Evolutionary conservation across 2,113 vertebrate genomes (phyloP), one percentile per base, ranked within the genome.

Genomic region (Nothobranchius kuhntae): DNA sequence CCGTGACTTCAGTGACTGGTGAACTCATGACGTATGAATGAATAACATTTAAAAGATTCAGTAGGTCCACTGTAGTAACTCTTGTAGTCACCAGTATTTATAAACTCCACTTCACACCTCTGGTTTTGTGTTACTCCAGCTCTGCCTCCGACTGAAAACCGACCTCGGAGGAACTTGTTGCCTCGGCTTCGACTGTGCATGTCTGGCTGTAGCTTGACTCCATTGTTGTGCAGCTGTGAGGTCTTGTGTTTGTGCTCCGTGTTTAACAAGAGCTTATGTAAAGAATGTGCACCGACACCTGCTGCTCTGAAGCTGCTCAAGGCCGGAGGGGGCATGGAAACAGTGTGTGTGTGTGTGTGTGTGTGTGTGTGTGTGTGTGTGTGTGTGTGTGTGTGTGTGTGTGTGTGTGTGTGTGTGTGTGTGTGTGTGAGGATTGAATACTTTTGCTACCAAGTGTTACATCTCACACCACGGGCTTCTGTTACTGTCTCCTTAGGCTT

Each of bases 261-360:
- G 82, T 90, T 87, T 88, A 83, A 87, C 86, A 83, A 78, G 77
- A 78, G 86, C 85, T 86, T 76, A 84, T 82, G 65, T 81, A 65
- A 83, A 80, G 81, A 89, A 82, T 87, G 86, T 68, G 71, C 26
- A 44, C 69, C 77, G 79, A 64, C 82, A 82, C 87, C 87, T 88
- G 83, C 85, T 81, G 73, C 54, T 8, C 42, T 54, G 68, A 77
- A 61, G 65, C 77, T 35, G 13, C 14, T 47, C 57, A 30, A 59
- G 70, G 78, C 78, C 78, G 68, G 42, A 52, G 82, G 15, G 47
- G 15, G 47, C 30, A 30, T 30, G 30, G 30, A 30, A 30, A 30
- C 61, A n/a, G 30, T 65, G 79, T 76, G 38, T 40, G 73, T 55
- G 67, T 21, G 21, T 21, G 21, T 21, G 21, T 21, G 21, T 21